These are phyloP conservation scores for Xenopus laevis DNA, from an alignment of 2,113 vertebrate genomes.

Conservation along the genomic window DNA sequence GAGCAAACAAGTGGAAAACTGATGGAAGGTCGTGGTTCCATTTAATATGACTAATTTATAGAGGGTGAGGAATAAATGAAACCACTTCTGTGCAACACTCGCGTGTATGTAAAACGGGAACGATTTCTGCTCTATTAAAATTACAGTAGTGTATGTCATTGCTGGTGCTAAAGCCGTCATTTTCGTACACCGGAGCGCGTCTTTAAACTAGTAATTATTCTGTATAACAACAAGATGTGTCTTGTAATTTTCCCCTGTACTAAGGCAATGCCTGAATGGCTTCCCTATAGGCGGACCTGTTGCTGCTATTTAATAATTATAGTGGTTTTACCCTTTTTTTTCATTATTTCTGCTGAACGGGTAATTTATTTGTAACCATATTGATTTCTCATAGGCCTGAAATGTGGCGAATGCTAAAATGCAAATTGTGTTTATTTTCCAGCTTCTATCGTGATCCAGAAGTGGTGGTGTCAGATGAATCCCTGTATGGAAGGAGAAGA, in stretches of 20 bases:
- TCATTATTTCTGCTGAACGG: neutral
- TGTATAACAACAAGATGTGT: conserved; percentile 29
- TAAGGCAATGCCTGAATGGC: conserved; percentile 14
- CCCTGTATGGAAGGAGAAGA: conserved; percentile 95
- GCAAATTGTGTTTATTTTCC: conserved; percentile 43
- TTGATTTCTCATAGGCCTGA: too few species aligned
- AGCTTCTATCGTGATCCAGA: conserved; percentile 93
- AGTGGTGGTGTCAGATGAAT: conserved; percentile 98
- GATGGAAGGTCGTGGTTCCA: neutral
- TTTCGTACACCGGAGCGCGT: conserved; percentile 2
- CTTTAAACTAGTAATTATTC: conserved; percentile 32
- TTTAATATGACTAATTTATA: neutral
- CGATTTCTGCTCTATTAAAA: too few species aligned
- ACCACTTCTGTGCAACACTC: too few species aligned
- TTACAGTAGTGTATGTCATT: neutral
- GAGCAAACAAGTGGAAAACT: neutral
- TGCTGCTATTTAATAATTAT: conserved; percentile 23
- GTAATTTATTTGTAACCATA: too few species aligned
- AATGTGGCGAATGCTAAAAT: too few species aligned
- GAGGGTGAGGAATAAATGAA: neutral
- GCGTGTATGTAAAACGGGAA: too few species aligned
- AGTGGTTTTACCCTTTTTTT: conserved; percentile 4
- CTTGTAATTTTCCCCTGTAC: conserved; percentile 32
- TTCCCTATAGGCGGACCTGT: conserved; percentile 13
- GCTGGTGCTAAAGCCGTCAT: conserved; percentile 27